A percentile compares a stretch with the other conserved stretches of the same genome.
Evolutionary conservation across 2,888 invertebrate genomes (phyloP).

Genomic region (Drosophila emarginata): DNA sequence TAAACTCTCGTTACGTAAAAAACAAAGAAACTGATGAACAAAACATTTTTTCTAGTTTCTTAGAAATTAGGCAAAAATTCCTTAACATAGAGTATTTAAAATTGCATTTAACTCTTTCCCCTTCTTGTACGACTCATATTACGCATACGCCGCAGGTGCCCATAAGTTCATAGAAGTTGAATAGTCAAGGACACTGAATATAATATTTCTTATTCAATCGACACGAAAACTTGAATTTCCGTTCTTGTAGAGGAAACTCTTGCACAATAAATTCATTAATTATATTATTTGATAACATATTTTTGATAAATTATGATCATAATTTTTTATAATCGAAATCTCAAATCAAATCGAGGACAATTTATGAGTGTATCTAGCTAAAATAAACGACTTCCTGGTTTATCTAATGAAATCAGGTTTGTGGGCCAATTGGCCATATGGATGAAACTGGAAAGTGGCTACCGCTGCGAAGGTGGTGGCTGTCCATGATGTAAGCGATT

Average conservation of each 20-base stretch:
- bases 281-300: conserved; percentile 53
- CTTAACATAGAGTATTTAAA: background rate
- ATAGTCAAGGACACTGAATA: conserved; percentile 58
- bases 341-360: conserved; percentile 46
- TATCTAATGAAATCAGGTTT: conserved; percentile 63
- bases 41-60: too few species aligned
- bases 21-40: too few species aligned
- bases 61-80: too few species aligned
- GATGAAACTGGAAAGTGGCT: conserved; percentile 37
- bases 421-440: conserved; percentile 59
- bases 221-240: conserved; percentile 54
- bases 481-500: conserved; percentile 52
- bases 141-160: conserved; percentile 33
- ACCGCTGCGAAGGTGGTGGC: conserved; percentile 56
- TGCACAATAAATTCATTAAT: conserved; percentile 49
- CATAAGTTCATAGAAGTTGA: conserved; percentile 40
- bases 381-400: conserved; percentile 60
- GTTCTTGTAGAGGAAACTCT: conserved; percentile 50
- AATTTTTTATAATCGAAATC: conserved; percentile 33
- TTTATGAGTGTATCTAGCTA: conserved; percentile 43
- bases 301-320: conserved; percentile 32
- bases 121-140: background rate
- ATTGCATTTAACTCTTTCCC: background rate
- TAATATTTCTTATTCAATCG: background rate
- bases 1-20: too few species aligned